Conservation (phyloP, 2,797 vertebrate species). For the Dicrostonyx torquatus region DNA sequence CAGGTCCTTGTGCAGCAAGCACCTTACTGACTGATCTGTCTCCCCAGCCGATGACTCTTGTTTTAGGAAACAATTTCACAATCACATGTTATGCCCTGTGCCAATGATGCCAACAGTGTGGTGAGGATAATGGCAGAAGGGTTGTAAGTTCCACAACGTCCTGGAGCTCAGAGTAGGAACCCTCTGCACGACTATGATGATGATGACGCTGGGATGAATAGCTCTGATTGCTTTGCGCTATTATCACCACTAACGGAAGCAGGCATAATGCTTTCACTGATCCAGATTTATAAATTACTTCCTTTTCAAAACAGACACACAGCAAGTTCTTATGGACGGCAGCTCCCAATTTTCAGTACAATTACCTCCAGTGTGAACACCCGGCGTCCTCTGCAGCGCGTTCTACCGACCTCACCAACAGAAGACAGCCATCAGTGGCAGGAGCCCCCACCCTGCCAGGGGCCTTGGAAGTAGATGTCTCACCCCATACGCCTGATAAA, state of each 20-base stretch:
- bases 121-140: background rate
- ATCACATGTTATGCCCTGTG: rapidly evolving
- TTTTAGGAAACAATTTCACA: background rate
- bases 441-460: conserved; percentile 86
- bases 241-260: background rate
- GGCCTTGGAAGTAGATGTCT: conserved; percentile 90
- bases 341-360: conserved; percentile 8
- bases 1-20: background rate
- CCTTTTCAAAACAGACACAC: background rate
- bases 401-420: conserved; percentile 76
- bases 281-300: background rate
- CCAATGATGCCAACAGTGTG: background rate
- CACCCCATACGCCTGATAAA: conserved; percentile 88
- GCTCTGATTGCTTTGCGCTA: background rate
- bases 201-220: background rate
- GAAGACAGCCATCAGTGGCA: conserved; percentile 86
- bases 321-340: background rate
- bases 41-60: background rate
- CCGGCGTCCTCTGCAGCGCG: conserved; percentile 76
- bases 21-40: background rate
- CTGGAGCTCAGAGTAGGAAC: background rate
- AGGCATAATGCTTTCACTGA: background rate
- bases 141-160: background rate
- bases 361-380: conserved; percentile 66
- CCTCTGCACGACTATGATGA: background rate